These are phyloP conservation scores for Sarcophaga caerulescens DNA, from an alignment of 2,888 invertebrate genomes.

Conservation along the genomic window DNA sequence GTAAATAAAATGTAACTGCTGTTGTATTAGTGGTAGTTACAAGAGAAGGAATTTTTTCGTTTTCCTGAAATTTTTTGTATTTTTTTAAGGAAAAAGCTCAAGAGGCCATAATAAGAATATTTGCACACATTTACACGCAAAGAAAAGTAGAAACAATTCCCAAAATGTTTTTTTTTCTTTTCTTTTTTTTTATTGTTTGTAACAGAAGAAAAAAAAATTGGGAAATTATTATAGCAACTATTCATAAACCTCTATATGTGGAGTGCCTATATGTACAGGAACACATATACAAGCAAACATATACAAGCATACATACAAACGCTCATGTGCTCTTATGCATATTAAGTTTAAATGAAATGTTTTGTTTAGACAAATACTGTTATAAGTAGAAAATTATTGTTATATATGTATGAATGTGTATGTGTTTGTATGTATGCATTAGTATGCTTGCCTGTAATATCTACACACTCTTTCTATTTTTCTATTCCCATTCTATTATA, in stretches of 20 bases:
- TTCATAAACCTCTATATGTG: neutral
- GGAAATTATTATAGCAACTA: neutral
- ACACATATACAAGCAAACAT: neutral
- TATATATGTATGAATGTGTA: neutral
- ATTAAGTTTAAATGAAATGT: neutral
- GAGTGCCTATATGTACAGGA: no score
- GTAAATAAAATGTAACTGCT: neutral
- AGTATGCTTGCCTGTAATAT: neutral
- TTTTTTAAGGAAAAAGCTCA: conserved; percentile 1
- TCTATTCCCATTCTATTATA: neutral
- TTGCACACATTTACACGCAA: neutral
- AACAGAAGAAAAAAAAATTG: neutral
- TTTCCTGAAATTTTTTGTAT: neutral
- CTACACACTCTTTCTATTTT: neutral
- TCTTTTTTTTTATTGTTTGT: no score
- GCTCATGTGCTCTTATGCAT: neutral
- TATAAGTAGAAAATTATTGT: neutral
- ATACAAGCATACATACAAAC: neutral
- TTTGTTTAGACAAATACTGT: neutral
- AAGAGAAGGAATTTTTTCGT: neutral
- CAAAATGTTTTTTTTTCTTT: neutral
- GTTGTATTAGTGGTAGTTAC: neutral
- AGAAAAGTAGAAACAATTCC: neutral
- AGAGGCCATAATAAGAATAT: neutral
- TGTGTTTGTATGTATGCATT: neutral